Conservation (phyloP, 2,113 vertebrate genomes). For the Dascyllus trimaculatus region DNA sequence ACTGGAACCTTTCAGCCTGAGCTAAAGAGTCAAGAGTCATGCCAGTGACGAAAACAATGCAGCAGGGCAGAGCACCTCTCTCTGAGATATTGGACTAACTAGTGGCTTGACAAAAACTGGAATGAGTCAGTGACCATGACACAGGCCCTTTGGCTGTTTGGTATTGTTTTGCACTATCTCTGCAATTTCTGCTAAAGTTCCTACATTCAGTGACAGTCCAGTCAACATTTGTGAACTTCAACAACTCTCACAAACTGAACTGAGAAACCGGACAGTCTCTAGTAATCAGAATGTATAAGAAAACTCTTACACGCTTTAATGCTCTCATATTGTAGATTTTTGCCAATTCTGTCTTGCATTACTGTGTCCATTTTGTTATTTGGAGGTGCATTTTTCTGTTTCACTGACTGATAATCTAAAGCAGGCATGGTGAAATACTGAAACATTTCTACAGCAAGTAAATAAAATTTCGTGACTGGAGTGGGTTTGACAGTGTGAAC, state of each 20-base stretch:
- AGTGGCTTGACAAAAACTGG: conserved; percentile 37
- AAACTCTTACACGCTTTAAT: not conserved
- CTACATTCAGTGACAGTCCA: conserved; percentile 21
- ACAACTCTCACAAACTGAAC: conserved; percentile 13
- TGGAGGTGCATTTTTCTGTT: conserved; percentile 1
- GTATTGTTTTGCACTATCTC: conserved; percentile 41
- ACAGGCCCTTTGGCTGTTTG: conserved; percentile 18
- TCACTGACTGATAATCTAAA: not conserved
- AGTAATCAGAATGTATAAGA: conserved; percentile 10
- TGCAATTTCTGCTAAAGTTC: conserved; percentile 44
- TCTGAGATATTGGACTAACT: conserved; percentile 34
- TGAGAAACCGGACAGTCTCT: conserved; percentile 7
- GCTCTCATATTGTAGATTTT: not conserved
- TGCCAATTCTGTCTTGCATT: not conserved
- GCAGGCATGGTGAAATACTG: not conserved
- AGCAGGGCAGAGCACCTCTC: conserved; percentile 5
- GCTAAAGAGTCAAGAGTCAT: conserved; percentile 32
- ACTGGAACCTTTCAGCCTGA: conserved; percentile 22
- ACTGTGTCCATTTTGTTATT: conserved; percentile 4
- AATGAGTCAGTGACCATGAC: conserved; percentile 56
- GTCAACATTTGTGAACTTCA: conserved; percentile 53
- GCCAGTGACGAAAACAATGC: conserved; percentile 15
- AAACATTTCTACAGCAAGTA: conserved; percentile 3
- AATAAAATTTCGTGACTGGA: conserved; percentile 25
- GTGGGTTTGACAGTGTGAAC: conserved; percentile 27